phyloP scores from a whole-genome alignment of 2,113 vertebrate genomes.

The Oreochromis niloticus region DNA sequence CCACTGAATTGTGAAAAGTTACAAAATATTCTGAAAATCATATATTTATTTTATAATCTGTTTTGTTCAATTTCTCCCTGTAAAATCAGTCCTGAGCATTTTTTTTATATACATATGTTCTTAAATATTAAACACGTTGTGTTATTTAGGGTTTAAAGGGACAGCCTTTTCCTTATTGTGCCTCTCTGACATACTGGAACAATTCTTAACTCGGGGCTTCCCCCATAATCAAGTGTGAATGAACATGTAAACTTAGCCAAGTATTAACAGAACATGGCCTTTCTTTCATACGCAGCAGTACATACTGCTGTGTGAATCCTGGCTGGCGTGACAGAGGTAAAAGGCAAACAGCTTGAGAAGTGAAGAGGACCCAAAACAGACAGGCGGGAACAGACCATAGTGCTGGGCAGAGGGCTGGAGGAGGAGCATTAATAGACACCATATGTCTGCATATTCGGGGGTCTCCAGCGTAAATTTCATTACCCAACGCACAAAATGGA shows the following conservation, averaged over 20 bases:
- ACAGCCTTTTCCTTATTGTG: neutral
- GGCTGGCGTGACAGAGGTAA: constrained; percentile 45
- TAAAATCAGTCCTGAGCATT: neutral
- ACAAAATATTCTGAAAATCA: neutral
- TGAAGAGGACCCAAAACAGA: constrained; percentile 49
- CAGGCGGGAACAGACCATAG: constrained; percentile 36
- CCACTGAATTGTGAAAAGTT: neutral
- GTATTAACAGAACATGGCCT: constrained; percentile 60
- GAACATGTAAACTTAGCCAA: constrained; percentile 76
- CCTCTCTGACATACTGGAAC: constrained; percentile 41
- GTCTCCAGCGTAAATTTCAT: constrained; percentile 65
- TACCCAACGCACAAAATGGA: constrained; percentile 51
- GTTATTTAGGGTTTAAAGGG: neutral
- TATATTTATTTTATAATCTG: neutral
- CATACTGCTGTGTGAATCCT: constrained; percentile 36
- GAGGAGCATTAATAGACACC: constrained; percentile 62
- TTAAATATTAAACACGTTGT: neutral
- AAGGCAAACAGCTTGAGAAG: constrained; percentile 58
- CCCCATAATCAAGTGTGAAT: constrained; percentile 73
- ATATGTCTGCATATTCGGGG: constrained; percentile 65
- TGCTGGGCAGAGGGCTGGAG: constrained; percentile 1
- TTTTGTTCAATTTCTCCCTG: neutral
- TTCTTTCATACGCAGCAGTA: neutral
- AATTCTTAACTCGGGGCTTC: constrained; percentile 35
- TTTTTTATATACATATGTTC: neutral